Evolutionary conservation across 2,888 invertebrate species (phyloP).

Genomic region (Pandemis heparana): DNA sequence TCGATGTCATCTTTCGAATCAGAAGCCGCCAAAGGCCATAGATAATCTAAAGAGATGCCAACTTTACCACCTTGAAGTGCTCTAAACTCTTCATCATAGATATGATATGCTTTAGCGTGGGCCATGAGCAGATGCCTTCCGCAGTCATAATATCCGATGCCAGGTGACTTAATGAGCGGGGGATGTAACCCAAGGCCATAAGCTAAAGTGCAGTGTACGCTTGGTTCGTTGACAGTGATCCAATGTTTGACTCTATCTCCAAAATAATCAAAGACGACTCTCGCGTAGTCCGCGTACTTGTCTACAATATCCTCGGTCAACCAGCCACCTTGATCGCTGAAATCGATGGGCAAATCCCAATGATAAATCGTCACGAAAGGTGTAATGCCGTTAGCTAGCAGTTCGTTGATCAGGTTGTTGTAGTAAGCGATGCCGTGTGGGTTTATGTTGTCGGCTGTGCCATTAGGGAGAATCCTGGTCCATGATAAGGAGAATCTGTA

Average conservation of each 20-base stretch:
- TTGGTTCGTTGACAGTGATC: slow-evolving; percentile 89
- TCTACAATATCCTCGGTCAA: slow-evolving; percentile 57
- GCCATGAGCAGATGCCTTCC: slow-evolving; percentile 87
- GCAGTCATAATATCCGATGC: slow-evolving; percentile 84
- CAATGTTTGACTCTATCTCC: slow-evolving; percentile 86
- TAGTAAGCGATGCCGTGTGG: slow-evolving; percentile 66
- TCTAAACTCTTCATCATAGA: slow-evolving; percentile 83
- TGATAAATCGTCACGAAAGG: slow-evolving; percentile 81
- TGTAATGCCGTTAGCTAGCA: slow-evolving; percentile 78
- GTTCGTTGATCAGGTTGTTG: slow-evolving; percentile 72
- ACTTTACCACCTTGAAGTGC: slow-evolving; percentile 69
- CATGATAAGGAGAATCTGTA: slow-evolving; percentile 84
- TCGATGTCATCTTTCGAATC: slow-evolving; percentile 46
- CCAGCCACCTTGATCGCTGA: slow-evolving; percentile 55
- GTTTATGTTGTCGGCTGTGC: slow-evolving; percentile 43
- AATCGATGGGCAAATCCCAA: slow-evolving; percentile 83
- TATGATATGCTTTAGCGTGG: slow-evolving; percentile 85
- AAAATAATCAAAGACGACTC: slow-evolving; percentile 73
- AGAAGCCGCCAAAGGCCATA: slow-evolving; percentile 47
- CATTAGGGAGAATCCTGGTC: slow-evolving; percentile 61
- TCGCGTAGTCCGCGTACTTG: slow-evolving; percentile 67
- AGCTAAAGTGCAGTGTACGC: slow-evolving; percentile 55
- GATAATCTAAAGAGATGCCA: slow-evolving; percentile 46
- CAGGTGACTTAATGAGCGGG: slow-evolving; percentile 58
- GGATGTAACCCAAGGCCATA: slow-evolving; percentile 66